These are phyloP conservation scores for Notolabrus celidotus DNA, from an alignment of 2,797 vertebrate species.

Conservation along the genomic window DNA sequence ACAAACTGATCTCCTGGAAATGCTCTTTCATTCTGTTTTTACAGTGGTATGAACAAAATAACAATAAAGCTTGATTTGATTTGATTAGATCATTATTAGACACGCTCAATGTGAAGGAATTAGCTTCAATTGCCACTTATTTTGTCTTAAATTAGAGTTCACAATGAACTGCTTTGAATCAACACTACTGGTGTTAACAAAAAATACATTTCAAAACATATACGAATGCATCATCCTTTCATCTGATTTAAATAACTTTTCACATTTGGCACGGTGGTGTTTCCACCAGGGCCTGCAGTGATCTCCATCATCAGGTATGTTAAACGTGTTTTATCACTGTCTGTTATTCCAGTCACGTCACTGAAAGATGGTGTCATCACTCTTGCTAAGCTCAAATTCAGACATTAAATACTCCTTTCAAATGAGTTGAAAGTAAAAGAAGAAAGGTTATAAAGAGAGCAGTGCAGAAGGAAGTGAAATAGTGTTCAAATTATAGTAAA, in stretches of 20 bases:
- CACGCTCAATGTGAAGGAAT: no score
- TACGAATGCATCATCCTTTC: no score
- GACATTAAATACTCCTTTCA: constrained; percentile 17
- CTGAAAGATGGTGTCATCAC: constrained; percentile 12
- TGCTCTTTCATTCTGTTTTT: no score
- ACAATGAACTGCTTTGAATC: no score
- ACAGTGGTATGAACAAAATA: no score
- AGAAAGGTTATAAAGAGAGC: constrained; percentile 4
- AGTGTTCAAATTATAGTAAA: constrained; percentile 27
- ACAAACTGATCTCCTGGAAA: no score
- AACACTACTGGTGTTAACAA: no score
- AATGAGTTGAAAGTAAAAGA: constrained; percentile 22
- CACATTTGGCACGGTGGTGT: not conserved
- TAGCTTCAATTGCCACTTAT: no score
- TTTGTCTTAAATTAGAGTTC: no score
- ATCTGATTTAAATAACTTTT: not conserved
- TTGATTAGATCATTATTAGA: no score
- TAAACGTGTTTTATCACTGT: constrained; percentile 1
- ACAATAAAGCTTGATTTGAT: no score
- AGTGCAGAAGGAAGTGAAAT: constrained; percentile 10
- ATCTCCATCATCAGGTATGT: not conserved
- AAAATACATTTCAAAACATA: no score
- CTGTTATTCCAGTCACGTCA: not conserved
- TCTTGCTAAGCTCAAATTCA: constrained; percentile 10
- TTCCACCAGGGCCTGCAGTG: not conserved